Conservation (phyloP, 2,888 invertebrate species). For the Lucinisca nassula region DNA sequence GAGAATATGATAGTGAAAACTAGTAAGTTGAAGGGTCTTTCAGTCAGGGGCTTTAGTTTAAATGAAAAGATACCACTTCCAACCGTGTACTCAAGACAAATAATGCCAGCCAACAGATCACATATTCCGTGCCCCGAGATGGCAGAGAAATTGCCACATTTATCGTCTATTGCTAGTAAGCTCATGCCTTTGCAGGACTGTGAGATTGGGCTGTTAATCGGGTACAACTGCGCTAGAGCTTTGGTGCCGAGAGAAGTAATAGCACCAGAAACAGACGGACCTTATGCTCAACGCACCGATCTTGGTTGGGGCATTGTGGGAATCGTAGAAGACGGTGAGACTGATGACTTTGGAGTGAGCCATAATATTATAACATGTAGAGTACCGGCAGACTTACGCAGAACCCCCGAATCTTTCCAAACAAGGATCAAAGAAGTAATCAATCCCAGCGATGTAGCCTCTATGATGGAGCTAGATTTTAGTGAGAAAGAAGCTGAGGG, state of each 20-base stretch:
- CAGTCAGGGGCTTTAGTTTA: constrained; percentile 46
- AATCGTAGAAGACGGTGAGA: constrained; percentile 34
- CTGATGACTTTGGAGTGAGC: constrained; percentile 20
- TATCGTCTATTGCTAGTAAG: constrained; percentile 33
- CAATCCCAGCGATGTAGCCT: not conserved
- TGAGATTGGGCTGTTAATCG: constrained; percentile 62
- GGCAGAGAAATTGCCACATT: constrained; percentile 44
- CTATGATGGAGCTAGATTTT: constrained; percentile 20
- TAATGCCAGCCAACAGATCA: constrained; percentile 57
- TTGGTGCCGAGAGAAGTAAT: constrained; percentile 65
- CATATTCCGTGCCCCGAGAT: constrained; percentile 58
- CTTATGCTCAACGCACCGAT: constrained; percentile 61
- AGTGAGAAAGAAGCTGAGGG: not conserved
- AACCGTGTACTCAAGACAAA: constrained; percentile 47
- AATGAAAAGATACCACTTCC: constrained; percentile 53
- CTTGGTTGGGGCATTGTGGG: constrained; percentile 69
- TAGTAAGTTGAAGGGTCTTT: constrained; percentile 40
- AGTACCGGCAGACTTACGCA: not conserved
- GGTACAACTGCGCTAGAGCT: constrained; percentile 71
- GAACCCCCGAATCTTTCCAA: not conserved
- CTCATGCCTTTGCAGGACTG: constrained; percentile 36
- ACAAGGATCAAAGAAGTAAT: constrained; percentile 34
- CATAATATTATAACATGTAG: constrained; percentile 25
- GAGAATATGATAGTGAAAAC: constrained; percentile 23
- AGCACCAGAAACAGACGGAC: constrained; percentile 44